Evolutionary conservation across 2,888 invertebrate species (phyloP).

Genomic region (Papilio elwesi): DNA sequence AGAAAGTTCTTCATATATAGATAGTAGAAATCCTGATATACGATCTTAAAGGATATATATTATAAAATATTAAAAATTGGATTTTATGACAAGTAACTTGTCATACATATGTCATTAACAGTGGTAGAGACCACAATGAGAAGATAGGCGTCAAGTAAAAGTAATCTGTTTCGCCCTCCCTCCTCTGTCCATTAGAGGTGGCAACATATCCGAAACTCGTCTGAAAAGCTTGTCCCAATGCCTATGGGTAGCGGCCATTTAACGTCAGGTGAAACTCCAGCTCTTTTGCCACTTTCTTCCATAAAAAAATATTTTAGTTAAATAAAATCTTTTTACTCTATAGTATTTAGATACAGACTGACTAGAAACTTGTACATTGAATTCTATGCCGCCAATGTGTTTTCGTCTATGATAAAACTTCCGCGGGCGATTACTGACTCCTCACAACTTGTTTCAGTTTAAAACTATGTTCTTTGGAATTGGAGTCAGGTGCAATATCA

Average conservation of each 20-base stretch:
- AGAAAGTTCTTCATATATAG: not conserved
- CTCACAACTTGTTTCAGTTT: not conserved
- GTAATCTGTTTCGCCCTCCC: too few relatives aligned
- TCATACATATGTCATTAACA: not conserved
- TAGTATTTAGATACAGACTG: slow-evolving; percentile 6
- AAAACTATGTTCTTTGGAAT: not conserved
- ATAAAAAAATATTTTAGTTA: too few relatives aligned
- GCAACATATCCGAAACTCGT: too few relatives aligned
- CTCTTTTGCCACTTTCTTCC: too few relatives aligned
- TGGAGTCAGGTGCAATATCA: slow-evolving; percentile 4
- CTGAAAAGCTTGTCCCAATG: too few relatives aligned
- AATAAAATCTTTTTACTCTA: not conserved
- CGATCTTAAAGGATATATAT: not conserved
- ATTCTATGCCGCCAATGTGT: slow-evolving; percentile 32
- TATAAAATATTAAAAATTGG: not conserved
- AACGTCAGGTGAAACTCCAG: too few relatives aligned
- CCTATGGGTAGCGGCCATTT: too few relatives aligned
- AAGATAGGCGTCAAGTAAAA: too few relatives aligned
- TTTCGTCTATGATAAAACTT: slow-evolving; percentile 19
- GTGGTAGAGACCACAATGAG: too few relatives aligned
- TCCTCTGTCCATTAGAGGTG: too few relatives aligned
- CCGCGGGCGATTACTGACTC: not conserved
- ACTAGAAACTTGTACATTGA: not conserved
- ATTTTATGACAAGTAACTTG: not conserved
- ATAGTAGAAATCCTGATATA: not conserved